Conservation (phyloP, 2,888 invertebrate species). For the Conus canariensis region DNA sequence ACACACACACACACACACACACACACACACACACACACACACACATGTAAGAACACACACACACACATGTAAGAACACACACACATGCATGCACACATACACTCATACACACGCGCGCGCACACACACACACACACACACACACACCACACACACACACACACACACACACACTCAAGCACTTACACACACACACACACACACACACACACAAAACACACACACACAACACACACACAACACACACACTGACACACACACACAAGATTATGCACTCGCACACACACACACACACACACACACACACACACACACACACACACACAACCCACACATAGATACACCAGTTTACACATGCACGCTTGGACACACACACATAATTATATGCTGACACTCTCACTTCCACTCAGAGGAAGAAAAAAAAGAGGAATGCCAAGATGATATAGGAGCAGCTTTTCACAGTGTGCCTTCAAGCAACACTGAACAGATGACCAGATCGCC, state of each 20-base stretch:
- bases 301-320: neutral
- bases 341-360: neutral
- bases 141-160: no score
- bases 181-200: neutral
- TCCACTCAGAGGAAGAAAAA: neutral
- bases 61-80: slow-evolving; percentile 3
- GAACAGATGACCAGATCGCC: no score
- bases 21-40: neutral
- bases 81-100: slow-evolving; percentile 4
- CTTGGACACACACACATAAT: neutral
- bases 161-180: no score
- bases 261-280: neutral
- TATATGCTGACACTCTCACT: neutral
- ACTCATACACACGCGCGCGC: neutral
- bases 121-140: neutral
- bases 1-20: slow-evolving; percentile 1
- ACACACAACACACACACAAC: neutral
- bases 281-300: neutral
- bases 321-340: neutral
- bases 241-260: neutral
- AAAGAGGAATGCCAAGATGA: no score
- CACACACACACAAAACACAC: neutral
- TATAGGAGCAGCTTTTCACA: no score
- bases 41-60: slow-evolving; percentile 13
- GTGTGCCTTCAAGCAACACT: no score